Conservation (phyloP, 2,888 invertebrate species). For the Nephrotoma appendiculata region DNA sequence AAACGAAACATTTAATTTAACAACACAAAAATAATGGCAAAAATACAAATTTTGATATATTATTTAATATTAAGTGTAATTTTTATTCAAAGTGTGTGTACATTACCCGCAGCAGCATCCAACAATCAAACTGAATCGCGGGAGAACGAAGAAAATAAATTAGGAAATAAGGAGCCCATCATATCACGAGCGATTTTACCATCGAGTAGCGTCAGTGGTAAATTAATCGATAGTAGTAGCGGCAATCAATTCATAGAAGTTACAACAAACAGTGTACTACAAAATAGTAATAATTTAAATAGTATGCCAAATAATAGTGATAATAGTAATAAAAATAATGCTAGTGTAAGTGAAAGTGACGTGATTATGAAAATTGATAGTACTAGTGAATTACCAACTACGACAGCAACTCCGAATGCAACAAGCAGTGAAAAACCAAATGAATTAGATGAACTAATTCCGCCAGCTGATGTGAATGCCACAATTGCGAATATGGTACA, state of each 20-base stretch:
- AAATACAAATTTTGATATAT: neutral
- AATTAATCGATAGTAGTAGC: neutral
- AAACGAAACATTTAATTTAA: neutral
- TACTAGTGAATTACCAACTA: conserved; percentile 1
- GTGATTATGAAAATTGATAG: conserved; percentile 1
- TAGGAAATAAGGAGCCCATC: neutral
- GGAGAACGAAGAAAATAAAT: neutral
- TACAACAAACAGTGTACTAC: neutral
- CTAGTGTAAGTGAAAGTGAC: neutral
- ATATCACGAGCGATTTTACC: neutral
- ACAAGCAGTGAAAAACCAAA: conserved; percentile 2
- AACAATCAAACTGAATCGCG: neutral
- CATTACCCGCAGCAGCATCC: neutral
- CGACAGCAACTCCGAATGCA: neutral
- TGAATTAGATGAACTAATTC: conserved; percentile 10
- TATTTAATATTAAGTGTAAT: neutral
- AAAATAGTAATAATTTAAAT: neutral
- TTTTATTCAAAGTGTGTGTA: neutral
- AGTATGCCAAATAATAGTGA: neutral
- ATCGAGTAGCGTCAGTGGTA: neutral
- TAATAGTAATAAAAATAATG: neutral
- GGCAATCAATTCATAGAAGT: neutral
- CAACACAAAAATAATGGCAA: neutral
- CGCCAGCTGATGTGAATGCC: conserved; percentile 24
- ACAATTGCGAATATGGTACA: conserved; percentile 15